These are phyloP conservation scores for Nomada flava DNA, from an alignment of 2,888 invertebrate genomes.

Conservation along the genomic window DNA sequence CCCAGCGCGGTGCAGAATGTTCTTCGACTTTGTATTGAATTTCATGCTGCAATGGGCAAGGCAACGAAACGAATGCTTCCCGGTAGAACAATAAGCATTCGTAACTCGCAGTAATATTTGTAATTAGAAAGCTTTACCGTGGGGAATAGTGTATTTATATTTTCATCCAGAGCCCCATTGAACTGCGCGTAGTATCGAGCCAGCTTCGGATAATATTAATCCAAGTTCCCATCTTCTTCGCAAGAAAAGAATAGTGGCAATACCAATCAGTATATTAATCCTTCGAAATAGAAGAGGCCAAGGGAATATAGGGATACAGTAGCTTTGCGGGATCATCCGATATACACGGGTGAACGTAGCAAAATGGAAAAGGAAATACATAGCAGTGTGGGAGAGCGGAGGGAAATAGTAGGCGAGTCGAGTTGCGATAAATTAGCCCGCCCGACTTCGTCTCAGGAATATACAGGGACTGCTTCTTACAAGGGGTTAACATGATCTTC, in stretches of 20 bases:
- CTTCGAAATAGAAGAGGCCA: conserved; percentile 18
- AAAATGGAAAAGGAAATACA: conserved; percentile 26
- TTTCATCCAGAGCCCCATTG: too few species aligned
- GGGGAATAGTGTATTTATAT: too few species aligned
- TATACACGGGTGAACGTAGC: neutral
- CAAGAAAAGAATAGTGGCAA: conserved; percentile 30
- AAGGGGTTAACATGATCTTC: conserved; percentile 3
- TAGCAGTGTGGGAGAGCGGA: conserved; percentile 10
- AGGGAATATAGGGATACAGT: neutral
- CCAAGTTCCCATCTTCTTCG: conserved; percentile 33
- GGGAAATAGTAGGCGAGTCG: conserved; percentile 32
- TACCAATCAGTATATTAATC: conserved; percentile 51
- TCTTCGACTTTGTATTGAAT: conserved; percentile 11
- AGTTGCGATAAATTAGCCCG: conserved; percentile 45
- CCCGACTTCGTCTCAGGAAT: neutral
- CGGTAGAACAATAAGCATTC: neutral
- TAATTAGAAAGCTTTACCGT: neutral
- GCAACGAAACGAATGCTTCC: neutral
- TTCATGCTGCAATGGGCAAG: neutral
- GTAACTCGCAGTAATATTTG: neutral
- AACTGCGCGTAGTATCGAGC: conserved; percentile 11
- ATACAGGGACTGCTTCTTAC: conserved; percentile 23
- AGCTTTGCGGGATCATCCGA: conserved; percentile 21
- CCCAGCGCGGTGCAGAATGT: neutral
- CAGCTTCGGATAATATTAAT: conserved; percentile 34